Percentiles rank a stretch among this genome's conserved stretches.
Evolutionary conservation across 2,797 vertebrate species (phyloP).

Genomic region (Rhodeus uyekii): DNA sequence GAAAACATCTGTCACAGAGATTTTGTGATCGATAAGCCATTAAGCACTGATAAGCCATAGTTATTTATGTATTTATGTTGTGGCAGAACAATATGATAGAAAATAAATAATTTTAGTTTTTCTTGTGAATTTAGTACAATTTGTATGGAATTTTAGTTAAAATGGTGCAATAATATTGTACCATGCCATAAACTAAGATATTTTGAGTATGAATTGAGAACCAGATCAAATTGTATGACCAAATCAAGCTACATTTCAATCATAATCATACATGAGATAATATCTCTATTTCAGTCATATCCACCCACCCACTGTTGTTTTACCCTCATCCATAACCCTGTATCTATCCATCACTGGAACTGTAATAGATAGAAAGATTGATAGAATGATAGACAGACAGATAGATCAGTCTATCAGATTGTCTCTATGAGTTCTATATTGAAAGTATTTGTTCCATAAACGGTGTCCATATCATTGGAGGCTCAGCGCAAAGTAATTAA

Average conservation of each 20-base stretch:
- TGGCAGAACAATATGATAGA: background rate
- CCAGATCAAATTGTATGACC: too few relatives aligned
- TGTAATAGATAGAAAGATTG: background rate
- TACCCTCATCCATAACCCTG: too few relatives aligned
- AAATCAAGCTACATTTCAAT: too few relatives aligned
- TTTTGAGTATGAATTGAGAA: too few relatives aligned
- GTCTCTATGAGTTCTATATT: constrained; percentile 1
- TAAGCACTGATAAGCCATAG: background rate
- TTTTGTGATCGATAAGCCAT: background rate
- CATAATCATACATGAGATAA: too few relatives aligned
- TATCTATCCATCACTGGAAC: too few relatives aligned
- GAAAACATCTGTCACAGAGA: constrained; percentile 7
- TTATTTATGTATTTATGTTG: background rate
- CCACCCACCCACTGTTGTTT: too few relatives aligned
- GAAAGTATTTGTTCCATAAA: constrained; percentile 39
- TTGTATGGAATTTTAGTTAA: background rate
- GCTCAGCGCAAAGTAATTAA: constrained; percentile 49
- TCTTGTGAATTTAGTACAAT: background rate
- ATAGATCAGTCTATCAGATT: background rate
- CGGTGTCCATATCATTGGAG: constrained; percentile 41
- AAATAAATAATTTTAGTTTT: background rate
- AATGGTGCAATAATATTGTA: too few relatives aligned
- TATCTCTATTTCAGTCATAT: too few relatives aligned
- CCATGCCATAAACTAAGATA: too few relatives aligned
- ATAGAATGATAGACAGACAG: background rate